Evolutionary conservation across 1,140 invertebrate species (phyloP).

Genomic region (Melitaea cinxia): DNA sequence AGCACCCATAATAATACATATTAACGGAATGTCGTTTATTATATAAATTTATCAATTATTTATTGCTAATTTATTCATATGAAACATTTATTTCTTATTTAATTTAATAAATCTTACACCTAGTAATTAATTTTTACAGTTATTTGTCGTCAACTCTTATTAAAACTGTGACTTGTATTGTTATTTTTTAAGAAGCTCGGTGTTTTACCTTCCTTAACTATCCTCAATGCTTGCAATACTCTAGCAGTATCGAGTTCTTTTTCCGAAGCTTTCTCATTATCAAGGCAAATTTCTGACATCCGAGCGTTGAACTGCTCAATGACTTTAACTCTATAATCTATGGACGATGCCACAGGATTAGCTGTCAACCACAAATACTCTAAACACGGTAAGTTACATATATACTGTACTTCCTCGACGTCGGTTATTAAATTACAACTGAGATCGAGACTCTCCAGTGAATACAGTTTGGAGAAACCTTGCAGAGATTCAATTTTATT

Average conservation of each 20-base stretch:
- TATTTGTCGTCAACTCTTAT: slow-evolving; percentile 62
- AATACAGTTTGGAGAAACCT: slow-evolving; percentile 92
- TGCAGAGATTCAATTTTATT: slow-evolving; percentile 90
- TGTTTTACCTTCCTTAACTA: slow-evolving; percentile 76
- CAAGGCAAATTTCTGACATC: slow-evolving; percentile 90
- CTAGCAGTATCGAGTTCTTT: slow-evolving; percentile 95
- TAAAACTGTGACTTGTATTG: slow-evolving; percentile 68
- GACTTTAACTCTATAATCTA: slow-evolving; percentile 95
- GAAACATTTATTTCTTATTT: slow-evolving; percentile 9
- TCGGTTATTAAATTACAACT: slow-evolving; percentile 92
- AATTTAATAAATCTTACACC: slow-evolving; percentile 1
- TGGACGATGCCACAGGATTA: slow-evolving; percentile 92
- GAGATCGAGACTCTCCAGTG: slow-evolving; percentile 92
- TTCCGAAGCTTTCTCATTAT: slow-evolving; percentile 92
- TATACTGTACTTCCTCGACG: slow-evolving; percentile 90
- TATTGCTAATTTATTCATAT: slow-evolving; percentile 4
- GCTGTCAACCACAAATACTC: slow-evolving; percentile 93
- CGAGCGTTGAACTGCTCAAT: slow-evolving; percentile 91
- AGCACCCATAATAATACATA: slow-evolving; percentile 5
- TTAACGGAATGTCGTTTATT: slow-evolving; percentile 5
- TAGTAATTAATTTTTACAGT: slow-evolving; percentile 1
- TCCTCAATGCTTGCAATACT: slow-evolving; percentile 92
- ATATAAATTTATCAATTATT: not conserved
- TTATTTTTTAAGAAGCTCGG: slow-evolving; percentile 74
- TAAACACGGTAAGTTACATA: slow-evolving; percentile 91